These are phyloP conservation scores for Dynastes grantii DNA, from an alignment of 2,888 invertebrate genomes.

Conservation along the genomic window DNA sequence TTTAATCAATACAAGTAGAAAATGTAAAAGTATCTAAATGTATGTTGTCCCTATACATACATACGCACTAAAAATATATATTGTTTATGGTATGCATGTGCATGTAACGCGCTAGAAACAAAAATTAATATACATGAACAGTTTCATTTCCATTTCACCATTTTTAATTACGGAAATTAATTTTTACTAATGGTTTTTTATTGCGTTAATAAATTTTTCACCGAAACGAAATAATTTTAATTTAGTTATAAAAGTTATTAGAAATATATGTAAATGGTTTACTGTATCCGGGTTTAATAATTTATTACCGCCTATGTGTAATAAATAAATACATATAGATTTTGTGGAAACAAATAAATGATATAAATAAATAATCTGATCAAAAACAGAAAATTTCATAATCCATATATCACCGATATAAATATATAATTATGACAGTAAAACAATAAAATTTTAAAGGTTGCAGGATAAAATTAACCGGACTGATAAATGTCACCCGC, in stretches of 20 bases:
- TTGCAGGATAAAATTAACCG: conserved; percentile 53
- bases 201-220: conserved; percentile 50
- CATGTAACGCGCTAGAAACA: conserved; percentile 6
- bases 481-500: conserved; percentile 53
- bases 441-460: conserved; percentile 54
- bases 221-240: conserved; percentile 51
- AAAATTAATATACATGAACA: conserved; percentile 46
- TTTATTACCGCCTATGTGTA: conserved; percentile 50
- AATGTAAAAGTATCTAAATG: conserved; percentile 33
- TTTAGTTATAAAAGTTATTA: conserved; percentile 53
- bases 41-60: background rate
- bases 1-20: conserved; percentile 38
- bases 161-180: conserved; percentile 50
- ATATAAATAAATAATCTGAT: conserved; percentile 55
- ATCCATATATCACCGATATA: conserved; percentile 53
- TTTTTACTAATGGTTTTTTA: conserved; percentile 52
- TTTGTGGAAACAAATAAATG: conserved; percentile 53
- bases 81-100: conserved; percentile 21
- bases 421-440: conserved; percentile 54
- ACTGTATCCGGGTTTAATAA: conserved; percentile 51
- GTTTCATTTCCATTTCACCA: conserved; percentile 47
- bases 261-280: conserved; percentile 52
- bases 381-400: conserved; percentile 53
- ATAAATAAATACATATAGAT: conserved; percentile 53
- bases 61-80: conserved; percentile 10